Evolutionary conservation across 2,113 vertebrate species (phyloP), one percentile per base, ranked within the genome.

Genomic region (Aramus guarauna): DNA sequence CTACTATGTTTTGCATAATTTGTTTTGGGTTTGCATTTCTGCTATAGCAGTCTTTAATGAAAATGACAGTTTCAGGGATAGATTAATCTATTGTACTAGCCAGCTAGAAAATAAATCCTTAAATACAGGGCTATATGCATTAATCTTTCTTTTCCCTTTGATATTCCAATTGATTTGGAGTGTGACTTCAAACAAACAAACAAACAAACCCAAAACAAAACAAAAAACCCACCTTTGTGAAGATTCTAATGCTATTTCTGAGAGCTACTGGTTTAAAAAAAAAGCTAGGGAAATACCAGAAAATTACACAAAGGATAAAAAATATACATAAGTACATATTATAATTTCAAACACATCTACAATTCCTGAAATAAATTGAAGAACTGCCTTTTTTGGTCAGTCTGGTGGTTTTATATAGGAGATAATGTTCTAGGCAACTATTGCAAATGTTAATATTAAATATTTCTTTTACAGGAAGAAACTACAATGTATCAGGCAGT

Each of bases 221-320:
- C 1, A 43, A 43, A 43, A 82, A 59, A 18, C 29, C 1, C 0
- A 0, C 6, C 5, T 88, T 79, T 72, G 15, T 60, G 17, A 84
- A 90, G 30, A 53, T 78, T 84, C 15, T n/a, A 5, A 17, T 29
- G 20, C 34, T 41, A 55, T 55, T 68, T 90, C 30, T 69, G 39
- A 41, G 22, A 83, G 5, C 2, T 52, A 60, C 18, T 0, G 0
- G 5, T 34, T 92, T 74, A 5, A n/a, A 47, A 62, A 10, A 22
- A 9, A 53, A 26, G 2, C 19, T 47, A 62, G 32, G 16, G 27
- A 79, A 85, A 77, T 77, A 73, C 13, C 10, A 69, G 29, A 69
- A 48, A 56, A 69, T 66, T 90, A 66, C 4, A 68, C 4, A 63
- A 34, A 85, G 9, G 17, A 55, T 41, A 66, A 85, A 83, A 75